phyloP scores from a whole-genome alignment of 2,797 vertebrate genomes.

The Podarcis siculus region DNA sequence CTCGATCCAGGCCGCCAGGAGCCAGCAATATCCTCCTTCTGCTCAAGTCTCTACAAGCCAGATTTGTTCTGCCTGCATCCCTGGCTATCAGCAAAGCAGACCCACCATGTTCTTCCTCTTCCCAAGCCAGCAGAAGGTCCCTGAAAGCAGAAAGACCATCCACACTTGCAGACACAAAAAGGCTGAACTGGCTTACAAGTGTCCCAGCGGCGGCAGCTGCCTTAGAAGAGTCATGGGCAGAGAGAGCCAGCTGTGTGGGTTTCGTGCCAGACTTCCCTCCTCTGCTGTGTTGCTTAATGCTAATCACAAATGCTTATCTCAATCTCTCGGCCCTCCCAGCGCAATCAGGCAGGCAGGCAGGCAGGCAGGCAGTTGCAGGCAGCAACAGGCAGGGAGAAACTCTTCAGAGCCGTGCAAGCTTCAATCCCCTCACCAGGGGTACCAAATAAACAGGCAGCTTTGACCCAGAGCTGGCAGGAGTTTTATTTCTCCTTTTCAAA shows the following conservation, averaged over 20 bases:
- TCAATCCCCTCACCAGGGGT: not conserved
- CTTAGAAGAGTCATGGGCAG: not conserved
- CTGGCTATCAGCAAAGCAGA: not conserved
- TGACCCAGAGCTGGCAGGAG: not conserved
- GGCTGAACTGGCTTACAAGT: not conserved
- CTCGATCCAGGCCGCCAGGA: not conserved
- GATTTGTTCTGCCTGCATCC: not conserved
- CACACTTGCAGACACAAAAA: not conserved
- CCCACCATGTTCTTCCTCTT: not conserved
- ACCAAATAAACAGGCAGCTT: not conserved
- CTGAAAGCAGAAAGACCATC: not conserved
- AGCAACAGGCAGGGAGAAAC: not conserved
- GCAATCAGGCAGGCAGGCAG: not conserved
- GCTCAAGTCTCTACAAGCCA: not conserved
- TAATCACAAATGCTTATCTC: slow-evolving; percentile 10
- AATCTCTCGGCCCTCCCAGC: slow-evolving; percentile 7
- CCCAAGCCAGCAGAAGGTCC: not conserved
- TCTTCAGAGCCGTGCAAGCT: not conserved
- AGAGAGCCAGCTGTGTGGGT: not conserved
- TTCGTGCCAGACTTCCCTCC: slow-evolving; percentile 1
- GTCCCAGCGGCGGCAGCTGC: not conserved
- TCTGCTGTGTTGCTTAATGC: not conserved
- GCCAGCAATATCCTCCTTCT: not conserved
- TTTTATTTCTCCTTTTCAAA: not conserved
- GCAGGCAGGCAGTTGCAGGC: not conserved